Conservation (phyloP, 2,797 vertebrate species). For the Steatocranus sp. region DNA sequence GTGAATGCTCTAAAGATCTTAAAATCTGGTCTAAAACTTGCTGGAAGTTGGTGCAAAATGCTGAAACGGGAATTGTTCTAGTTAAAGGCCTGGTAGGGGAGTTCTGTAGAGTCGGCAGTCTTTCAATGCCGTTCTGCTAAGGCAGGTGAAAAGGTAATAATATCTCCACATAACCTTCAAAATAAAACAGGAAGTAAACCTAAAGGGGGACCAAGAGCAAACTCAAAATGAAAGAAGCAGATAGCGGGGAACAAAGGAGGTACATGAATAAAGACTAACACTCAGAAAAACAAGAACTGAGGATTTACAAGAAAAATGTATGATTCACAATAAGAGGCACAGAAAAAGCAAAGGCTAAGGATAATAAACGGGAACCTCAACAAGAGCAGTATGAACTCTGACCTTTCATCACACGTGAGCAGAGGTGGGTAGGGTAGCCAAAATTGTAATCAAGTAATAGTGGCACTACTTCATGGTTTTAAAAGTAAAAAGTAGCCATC, state of each 20-base stretch:
- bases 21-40: not conserved
- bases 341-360: not conserved
- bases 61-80: not conserved
- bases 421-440: not conserved
- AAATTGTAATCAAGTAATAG: not conserved
- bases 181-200: not conserved
- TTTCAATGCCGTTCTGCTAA: not conserved
- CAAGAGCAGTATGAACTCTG: not conserved
- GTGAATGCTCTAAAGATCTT: too few species aligned
- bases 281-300: not conserved
- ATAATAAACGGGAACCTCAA: not conserved
- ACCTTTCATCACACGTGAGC: fast-evolving
- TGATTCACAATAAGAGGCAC: not conserved
- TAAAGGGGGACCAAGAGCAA: not conserved
- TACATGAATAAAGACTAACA: not conserved
- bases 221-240: not conserved
- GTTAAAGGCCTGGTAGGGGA: not conserved
- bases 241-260: not conserved
- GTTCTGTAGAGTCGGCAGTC: not conserved
- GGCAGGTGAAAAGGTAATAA: not conserved
- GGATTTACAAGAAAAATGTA: not conserved
- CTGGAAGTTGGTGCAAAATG: not conserved
- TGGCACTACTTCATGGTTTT: not conserved
- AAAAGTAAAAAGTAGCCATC: not conserved
- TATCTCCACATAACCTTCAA: not conserved